These are phyloP conservation scores for Euwallacea similis DNA, from an alignment of 1,140 invertebrate species.

Conservation along the genomic window DNA sequence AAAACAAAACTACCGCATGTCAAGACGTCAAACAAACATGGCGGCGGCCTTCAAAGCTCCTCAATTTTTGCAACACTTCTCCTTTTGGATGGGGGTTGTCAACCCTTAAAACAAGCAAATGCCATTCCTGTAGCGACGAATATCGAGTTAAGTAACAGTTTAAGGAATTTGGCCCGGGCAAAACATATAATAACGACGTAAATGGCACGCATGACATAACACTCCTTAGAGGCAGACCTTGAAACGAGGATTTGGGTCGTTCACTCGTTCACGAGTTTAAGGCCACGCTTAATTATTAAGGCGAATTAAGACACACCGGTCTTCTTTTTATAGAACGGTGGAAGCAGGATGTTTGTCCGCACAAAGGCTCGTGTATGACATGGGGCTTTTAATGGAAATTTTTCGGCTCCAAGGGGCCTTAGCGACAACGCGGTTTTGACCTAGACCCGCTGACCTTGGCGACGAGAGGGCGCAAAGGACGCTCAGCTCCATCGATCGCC, in stretches of 20 bases:
- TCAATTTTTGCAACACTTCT: too few relatives aligned
- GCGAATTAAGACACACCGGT: background rate
- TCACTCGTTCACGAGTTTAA: conserved; percentile 5
- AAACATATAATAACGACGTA: too few relatives aligned
- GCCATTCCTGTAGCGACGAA: too few relatives aligned
- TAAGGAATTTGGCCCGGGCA: too few relatives aligned
- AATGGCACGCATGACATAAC: background rate
- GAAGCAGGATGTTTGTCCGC: background rate
- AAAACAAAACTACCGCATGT: too few relatives aligned
- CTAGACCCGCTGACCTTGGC: conserved; percentile 52
- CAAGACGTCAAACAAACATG: too few relatives aligned
- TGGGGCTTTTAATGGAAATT: too few relatives aligned
- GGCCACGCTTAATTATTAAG: background rate
- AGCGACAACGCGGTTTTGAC: conserved; percentile 33
- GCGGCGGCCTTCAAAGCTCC: too few relatives aligned
- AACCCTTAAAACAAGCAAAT: too few relatives aligned
- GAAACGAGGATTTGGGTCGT: conserved; percentile 6
- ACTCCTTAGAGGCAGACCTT: background rate
- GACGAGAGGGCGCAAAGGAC: conserved; percentile 41
- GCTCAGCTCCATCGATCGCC: conserved; percentile 49
- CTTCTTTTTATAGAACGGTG: background rate
- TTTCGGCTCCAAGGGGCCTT: background rate
- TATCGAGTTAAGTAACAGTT: too few relatives aligned
- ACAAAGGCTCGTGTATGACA: background rate
- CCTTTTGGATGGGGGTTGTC: too few relatives aligned